A percentile compares a stretch with the other conserved stretches of the same genome.
phyloP scores from a whole-genome alignment of 2,113 vertebrate genomes.

The Otus sunia region DNA sequence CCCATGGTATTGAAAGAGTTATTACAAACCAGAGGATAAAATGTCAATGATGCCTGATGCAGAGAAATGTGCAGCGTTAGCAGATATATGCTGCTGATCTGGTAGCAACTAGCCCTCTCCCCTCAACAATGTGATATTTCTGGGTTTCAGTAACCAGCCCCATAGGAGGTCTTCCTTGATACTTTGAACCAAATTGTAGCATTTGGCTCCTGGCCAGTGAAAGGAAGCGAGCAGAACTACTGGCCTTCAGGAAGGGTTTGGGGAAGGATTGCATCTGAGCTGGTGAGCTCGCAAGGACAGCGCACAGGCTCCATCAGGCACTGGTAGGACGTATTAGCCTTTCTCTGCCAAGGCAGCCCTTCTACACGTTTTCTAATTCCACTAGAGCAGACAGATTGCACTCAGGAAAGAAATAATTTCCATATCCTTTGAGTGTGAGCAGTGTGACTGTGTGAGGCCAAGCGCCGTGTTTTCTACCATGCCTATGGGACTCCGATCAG shows the following conservation, averaged over 20 bases:
- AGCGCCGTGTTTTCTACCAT: fast-evolving
- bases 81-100: constrained; percentile 35
- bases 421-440: neutral
- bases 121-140: neutral
- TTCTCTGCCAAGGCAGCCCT: neutral
- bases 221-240: neutral
- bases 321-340: neutral
- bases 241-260: neutral
- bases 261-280: neutral
- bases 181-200: neutral
- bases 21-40: constrained; percentile 44
- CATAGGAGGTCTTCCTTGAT: neutral
- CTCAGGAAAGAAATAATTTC: neutral
- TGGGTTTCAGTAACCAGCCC: neutral
- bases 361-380: neutral
- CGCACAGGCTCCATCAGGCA: neutral
- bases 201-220: neutral
- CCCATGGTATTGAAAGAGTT: neutral
- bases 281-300: neutral
- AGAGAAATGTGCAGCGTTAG: constrained; percentile 55
- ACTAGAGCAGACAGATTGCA: neutral
- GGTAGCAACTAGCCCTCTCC: neutral
- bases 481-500: neutral
- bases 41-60: constrained; percentile 45
- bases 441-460: neutral